A percentile compares a stretch with the other conserved stretches of the same genome.
Evolutionary conservation across 1,140 invertebrate genomes (phyloP).

Genomic region (Luehdorfia chinensis): DNA sequence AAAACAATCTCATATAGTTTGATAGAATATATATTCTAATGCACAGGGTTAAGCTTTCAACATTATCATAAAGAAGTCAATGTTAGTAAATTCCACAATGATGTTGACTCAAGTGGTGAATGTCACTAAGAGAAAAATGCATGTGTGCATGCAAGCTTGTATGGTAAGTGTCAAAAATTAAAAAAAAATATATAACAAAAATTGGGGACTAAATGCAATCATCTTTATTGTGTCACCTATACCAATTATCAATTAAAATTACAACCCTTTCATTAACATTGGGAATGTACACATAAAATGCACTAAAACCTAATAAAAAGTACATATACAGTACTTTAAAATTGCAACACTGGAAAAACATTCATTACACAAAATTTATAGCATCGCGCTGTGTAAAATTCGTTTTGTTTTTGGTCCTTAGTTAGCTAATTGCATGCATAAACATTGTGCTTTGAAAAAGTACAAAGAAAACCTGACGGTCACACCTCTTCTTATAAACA

Average conservation of each 20-base stretch:
- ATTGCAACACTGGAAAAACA: conserved; percentile 14
- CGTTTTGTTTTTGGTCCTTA: conserved; percentile 26
- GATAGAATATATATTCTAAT: not conserved
- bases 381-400: conserved; percentile 8
- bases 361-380: not conserved
- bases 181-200: not conserved
- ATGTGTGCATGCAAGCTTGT: not conserved
- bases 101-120: no score
- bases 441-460: conserved; percentile 22
- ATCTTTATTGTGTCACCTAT: conserved; percentile 20
- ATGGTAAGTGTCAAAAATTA: not conserved
- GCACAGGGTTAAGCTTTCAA: not conserved
- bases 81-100: conserved; percentile 8
- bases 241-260: conserved; percentile 25
- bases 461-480: conserved; percentile 10
- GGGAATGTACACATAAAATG: conserved; percentile 52
- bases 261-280: conserved; percentile 34
- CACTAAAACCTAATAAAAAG: conserved; percentile 22
- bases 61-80: not conserved
- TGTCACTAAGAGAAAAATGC: not conserved
- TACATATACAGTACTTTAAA: not conserved
- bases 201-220: conserved; percentile 25
- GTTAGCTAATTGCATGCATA: conserved; percentile 14
- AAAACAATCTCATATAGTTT: conserved; percentile 10
- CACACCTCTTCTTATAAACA: conserved; percentile 17